These are phyloP conservation scores for Papilio xuthus DNA, from an alignment of 1,140 invertebrate genomes.

Conservation along the genomic window DNA sequence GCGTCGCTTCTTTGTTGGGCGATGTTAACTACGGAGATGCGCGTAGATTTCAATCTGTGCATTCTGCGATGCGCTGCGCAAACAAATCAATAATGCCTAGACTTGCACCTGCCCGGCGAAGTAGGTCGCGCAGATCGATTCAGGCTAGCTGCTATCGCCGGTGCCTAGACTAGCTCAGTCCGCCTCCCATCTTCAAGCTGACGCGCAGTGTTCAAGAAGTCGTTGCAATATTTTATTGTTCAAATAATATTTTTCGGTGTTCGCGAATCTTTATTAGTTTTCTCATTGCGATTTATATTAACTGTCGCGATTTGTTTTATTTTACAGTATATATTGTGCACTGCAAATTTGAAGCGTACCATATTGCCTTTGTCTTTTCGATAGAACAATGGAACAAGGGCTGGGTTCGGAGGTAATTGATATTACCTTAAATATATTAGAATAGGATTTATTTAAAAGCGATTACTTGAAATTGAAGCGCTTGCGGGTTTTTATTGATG, in stretches of 20 bases:
- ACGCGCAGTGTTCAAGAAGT: constrained; percentile 14
- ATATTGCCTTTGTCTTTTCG: neutral
- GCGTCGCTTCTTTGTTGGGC: neutral
- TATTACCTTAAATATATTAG: neutral
- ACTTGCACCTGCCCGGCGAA: constrained; percentile 22
- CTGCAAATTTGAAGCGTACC: neutral
- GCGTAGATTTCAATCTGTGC: constrained; percentile 21
- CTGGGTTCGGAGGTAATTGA: neutral
- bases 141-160: constrained; percentile 19
- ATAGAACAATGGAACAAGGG: neutral
- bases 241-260: constrained; percentile 1
- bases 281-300: neutral
- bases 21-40: neutral
- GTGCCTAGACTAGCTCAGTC: constrained; percentile 34
- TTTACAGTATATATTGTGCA: constrained; percentile 4
- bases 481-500: neutral
- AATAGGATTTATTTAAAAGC: neutral
- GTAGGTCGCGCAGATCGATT: constrained; percentile 30
- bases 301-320: neutral
- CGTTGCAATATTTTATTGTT: constrained; percentile 10
- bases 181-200: constrained; percentile 6
- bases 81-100: constrained; percentile 16
- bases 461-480: constrained; percentile 5
- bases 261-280: constrained; percentile 4
- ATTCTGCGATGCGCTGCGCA: constrained; percentile 32